Evolutionary conservation across 2,888 invertebrate genomes (phyloP), one percentile per base, ranked within the genome.

Genomic region (Meiosimyza decipiens): DNA sequence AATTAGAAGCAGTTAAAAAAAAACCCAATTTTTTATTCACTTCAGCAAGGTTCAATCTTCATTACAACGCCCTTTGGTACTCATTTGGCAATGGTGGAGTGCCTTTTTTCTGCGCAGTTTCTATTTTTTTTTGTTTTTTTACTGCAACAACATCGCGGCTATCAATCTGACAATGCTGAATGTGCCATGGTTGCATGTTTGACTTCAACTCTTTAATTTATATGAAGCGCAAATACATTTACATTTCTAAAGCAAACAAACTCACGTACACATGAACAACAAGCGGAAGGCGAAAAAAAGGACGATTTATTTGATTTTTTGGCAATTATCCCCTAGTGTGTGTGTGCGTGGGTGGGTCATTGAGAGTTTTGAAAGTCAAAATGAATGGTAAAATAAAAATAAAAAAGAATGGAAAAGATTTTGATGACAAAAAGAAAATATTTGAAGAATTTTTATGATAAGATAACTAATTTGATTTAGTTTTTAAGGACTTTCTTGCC

Each of bases 11-110:
- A 75, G 51, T 59, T 51, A 64, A 51, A 65, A 65, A 6, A 65
- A 12, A 18, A 33, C 13, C 33, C 33, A 51, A 15, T 62, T 67
- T 40, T 55, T 49, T 54, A 47, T 40, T 1, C 40, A 40, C 40
- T 40, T 28, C 51, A 33, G 77, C 74, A 78, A 78, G 74, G 74
- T 73, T 77, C 75, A 47, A 47, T 67, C 18, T 75, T 77, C 47
- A 13, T 13, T 64, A 11, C 16, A 9, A 50, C 54, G 28, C 73
- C 71, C 22, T 73, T 54, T 71, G 71, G 71, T 78, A 77, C 79
- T 80, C 80, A 82, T 81, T 83, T 81, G 81, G 80, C 82, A 77
- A 77, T 76, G 79, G 22, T 66, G 13, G 47, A 51, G 57, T 6
- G 28, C 18, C 54, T 40, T 57, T 68, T 50, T 65, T 65, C 55